Evolutionary conservation across 2,113 vertebrate species (phyloP).

Genomic region (Phrynosoma blainvillii): DNA sequence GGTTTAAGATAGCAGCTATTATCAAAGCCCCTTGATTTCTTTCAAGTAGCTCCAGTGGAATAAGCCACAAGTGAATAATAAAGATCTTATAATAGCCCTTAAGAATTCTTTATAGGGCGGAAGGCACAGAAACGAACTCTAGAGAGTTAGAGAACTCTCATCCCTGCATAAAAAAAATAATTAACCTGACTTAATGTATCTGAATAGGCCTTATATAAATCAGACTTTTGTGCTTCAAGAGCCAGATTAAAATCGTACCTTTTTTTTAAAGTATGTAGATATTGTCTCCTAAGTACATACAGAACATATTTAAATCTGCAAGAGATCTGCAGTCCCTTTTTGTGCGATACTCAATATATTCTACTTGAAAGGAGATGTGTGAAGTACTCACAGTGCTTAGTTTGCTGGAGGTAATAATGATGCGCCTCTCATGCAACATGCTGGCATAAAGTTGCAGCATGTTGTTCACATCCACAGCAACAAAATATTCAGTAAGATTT

Average conservation of each 20-base stretch:
- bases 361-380: constrained; percentile 63
- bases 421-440: constrained; percentile 94
- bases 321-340: constrained; percentile 61
- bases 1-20: constrained; percentile 79
- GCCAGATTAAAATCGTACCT: constrained; percentile 69
- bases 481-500: constrained; percentile 98
- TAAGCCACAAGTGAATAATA: constrained; percentile 85
- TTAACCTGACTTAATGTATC: constrained; percentile 83
- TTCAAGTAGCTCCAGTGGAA: constrained; percentile 78
- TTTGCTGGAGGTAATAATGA: constrained; percentile 97
- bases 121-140: constrained; percentile 80
- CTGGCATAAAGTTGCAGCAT: constrained; percentile 97
- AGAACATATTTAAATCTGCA: constrained; percentile 65
- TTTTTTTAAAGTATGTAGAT: constrained; percentile 69
- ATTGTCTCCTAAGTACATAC: constrained; percentile 68
- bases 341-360: constrained; percentile 64
- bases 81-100: constrained; percentile 83
- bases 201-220: constrained; percentile 72
- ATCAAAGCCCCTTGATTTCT: constrained; percentile 75
- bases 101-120: constrained; percentile 78
- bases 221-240: constrained; percentile 79
- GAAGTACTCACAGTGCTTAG: constrained; percentile 97
- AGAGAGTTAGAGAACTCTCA: constrained; percentile 78
- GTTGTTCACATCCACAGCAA: constrained; percentile 96
- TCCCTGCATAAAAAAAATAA: constrained; percentile 82